phyloP scores from a whole-genome alignment of 2,797 vertebrate species.

The Anas capensis region DNA sequence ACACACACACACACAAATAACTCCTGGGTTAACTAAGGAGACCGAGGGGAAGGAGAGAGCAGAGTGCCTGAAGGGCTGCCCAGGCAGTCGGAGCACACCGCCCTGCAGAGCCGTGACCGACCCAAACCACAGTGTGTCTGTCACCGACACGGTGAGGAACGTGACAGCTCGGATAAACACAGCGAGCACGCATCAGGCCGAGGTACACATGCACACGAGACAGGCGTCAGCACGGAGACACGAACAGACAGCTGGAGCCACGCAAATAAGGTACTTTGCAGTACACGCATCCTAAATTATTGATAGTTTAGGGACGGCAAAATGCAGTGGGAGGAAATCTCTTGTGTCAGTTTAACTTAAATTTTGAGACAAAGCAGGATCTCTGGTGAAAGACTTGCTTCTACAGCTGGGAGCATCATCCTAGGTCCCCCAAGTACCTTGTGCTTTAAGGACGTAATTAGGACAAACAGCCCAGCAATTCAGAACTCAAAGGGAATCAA shows the following conservation, averaged over 20 bases:
- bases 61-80: not conserved
- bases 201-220: not conserved
- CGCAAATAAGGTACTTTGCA: not conserved
- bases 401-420: not conserved
- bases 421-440: not conserved
- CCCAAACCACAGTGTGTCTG: not conserved
- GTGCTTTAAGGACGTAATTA: not conserved
- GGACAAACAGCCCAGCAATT: conserved; percentile 11
- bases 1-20: not conserved
- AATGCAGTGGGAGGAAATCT: not conserved
- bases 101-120: not conserved
- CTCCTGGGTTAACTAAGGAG: conserved; percentile 8
- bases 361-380: not conserved
- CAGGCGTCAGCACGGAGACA: not conserved
- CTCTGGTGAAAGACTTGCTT: not conserved
- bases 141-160: not conserved
- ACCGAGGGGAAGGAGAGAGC: accelerated
- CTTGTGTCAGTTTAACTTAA: not conserved
- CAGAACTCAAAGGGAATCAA: not conserved
- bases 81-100: not conserved
- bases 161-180: not conserved
- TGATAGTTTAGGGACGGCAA: not conserved
- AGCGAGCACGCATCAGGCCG: not conserved
- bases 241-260: not conserved
- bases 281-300: not conserved